These are phyloP conservation scores for Laticauda laticaudata DNA, from an alignment of 2,113 vertebrate species.

Conservation along the genomic window DNA sequence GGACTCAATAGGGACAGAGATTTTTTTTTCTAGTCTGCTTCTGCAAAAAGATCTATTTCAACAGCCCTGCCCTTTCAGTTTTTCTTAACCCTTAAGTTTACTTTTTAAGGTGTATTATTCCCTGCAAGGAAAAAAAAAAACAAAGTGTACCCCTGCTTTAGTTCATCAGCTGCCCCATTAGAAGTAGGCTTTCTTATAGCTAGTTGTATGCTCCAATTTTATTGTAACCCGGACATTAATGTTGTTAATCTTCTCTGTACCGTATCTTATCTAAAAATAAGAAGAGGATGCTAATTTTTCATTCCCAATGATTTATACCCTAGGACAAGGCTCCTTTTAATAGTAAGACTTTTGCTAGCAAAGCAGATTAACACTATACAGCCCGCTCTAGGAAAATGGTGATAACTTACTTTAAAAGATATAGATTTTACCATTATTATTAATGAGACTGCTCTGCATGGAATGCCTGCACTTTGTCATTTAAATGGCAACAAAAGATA, in stretches of 20 bases:
- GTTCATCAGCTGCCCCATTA: background rate
- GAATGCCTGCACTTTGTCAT: constrained; percentile 59
- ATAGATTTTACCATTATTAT: constrained; percentile 54
- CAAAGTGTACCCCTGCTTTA: no score
- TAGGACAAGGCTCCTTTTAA: constrained; percentile 48
- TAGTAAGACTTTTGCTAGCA: constrained; percentile 42
- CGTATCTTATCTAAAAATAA: constrained; percentile 33
- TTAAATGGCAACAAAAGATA: constrained; percentile 54
- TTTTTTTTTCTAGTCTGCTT: background rate
- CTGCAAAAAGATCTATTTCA: background rate
- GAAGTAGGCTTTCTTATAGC: background rate
- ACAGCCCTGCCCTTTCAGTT: no score
- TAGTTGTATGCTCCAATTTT: background rate
- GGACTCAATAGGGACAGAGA: background rate
- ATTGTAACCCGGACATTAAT: constrained; percentile 20
- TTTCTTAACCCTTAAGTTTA: background rate
- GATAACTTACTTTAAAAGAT: constrained; percentile 58
- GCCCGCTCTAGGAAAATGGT: constrained; percentile 36
- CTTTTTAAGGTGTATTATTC: background rate
- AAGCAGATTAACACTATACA: constrained; percentile 51
- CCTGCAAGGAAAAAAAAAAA: background rate
- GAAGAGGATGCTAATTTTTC: constrained; percentile 35
- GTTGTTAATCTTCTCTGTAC: constrained; percentile 24
- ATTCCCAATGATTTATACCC: constrained; percentile 39
- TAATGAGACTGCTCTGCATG: constrained; percentile 51